A percentile compares a stretch with the other conserved stretches of the same genome.
These are phyloP conservation scores for Hemitrygon akajei DNA, from an alignment of 2,797 vertebrate genomes.

Conservation along the genomic window DNA sequence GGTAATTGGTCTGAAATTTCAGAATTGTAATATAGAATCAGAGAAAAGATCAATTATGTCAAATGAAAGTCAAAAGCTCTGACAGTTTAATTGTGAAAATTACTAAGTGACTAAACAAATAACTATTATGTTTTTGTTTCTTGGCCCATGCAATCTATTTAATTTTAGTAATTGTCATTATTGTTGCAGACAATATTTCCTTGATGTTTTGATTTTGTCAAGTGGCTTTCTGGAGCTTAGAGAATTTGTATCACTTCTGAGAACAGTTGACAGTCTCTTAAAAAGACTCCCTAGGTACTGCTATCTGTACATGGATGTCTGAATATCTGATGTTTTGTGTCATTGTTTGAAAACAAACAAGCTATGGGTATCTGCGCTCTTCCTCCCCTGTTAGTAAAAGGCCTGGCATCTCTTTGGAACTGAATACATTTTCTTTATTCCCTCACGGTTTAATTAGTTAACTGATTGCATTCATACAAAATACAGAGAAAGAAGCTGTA, in stretches of 20 bases:
- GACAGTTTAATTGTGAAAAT: neutral
- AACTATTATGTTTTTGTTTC: neutral
- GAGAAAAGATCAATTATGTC: neutral
- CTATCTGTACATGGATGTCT: conserved; percentile 15
- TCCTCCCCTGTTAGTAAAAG: neutral
- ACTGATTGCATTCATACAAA: neutral
- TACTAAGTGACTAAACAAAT: neutral
- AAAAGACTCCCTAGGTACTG: conserved; percentile 8
- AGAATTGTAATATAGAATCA: neutral
- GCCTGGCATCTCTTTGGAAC: neutral
- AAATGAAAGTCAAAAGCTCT: neutral
- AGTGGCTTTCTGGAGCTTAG: neutral
- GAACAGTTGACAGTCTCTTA: conserved; percentile 21
- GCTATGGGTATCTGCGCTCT: neutral
- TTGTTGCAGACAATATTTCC: neutral
- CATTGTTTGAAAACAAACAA: neutral
- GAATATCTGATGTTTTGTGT: conserved; percentile 12
- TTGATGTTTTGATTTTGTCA: neutral
- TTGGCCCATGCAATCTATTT: neutral
- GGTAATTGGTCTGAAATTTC: no score
- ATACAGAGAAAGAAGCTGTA: neutral
- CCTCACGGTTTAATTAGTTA: neutral
- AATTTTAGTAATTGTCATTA: neutral
- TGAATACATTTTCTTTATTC: neutral
- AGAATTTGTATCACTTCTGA: neutral